These are phyloP conservation scores for Hyaena hyaena DNA, from an alignment of 2,113 vertebrate genomes.

Conservation along the genomic window DNA sequence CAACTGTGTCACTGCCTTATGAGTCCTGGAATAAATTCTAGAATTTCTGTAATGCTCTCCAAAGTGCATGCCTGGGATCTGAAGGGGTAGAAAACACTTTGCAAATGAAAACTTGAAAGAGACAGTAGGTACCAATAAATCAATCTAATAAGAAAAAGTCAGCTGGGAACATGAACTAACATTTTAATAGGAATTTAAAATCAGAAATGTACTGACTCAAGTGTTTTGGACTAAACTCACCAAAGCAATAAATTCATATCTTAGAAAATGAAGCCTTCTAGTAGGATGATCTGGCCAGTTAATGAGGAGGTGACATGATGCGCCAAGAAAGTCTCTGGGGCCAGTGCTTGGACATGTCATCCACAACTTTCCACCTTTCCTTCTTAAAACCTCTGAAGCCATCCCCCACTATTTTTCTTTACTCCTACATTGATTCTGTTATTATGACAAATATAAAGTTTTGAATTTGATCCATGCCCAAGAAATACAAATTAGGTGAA, in stretches of 20 bases:
- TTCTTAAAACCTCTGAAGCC: not conserved
- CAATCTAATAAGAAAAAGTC: not conserved
- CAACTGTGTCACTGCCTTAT: not conserved
- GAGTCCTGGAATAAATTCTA: not conserved
- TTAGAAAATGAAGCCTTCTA: not conserved
- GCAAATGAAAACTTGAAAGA: not conserved
- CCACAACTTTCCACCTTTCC: not conserved
- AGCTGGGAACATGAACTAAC: not conserved
- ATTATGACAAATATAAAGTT: not conserved
- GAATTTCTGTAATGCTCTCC: not conserved
- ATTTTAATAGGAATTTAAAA: conserved; percentile 16
- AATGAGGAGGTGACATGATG: not conserved
- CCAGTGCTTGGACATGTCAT: not conserved
- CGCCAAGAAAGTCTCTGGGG: not conserved
- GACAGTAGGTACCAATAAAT: not conserved
- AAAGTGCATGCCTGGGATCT: not conserved
- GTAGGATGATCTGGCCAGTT: not conserved
- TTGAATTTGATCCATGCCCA: not conserved
- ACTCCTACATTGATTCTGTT: not conserved
- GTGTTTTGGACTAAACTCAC: not conserved
- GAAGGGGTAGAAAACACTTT: not conserved
- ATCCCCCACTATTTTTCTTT: not conserved
- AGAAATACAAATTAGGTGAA: not conserved
- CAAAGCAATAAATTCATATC: not conserved
- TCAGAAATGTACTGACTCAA: not conserved